Base-by-base conservation (phyloP, 37 sponge, comb jelly and placozoan species). In the Cliona cf. orientalis region DNA sequence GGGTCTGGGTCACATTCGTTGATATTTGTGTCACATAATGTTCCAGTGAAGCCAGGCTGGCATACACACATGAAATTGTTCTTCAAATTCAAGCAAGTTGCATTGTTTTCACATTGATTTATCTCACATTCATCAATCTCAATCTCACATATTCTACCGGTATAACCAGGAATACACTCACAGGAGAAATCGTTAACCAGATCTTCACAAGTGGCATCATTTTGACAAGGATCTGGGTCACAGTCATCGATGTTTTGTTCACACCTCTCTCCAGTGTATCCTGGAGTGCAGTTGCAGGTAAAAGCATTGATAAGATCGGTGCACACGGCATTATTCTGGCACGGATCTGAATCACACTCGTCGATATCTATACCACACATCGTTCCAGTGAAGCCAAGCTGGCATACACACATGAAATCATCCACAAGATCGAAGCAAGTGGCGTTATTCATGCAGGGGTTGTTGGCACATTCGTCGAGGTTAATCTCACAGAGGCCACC, bases 201-300 rank as follows among this genome's bases (percentile, higher is more conserved):
- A 46, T 82, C 42, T 0, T 35, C 45, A 42, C 84, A 74, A 1
- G 17, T 28, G 7, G 72, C 76, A 35, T 44, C 81, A 44, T 90
- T 90, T 22, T 28, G 5, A 67, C 91, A 90, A 6, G 77, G 81
- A 7, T 26, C 3, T 0, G 69, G 9, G 2, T 12, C 71, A 69
- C 94, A 93, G 1, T 66, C 65, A 73, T 89, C 66, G 9, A 89
- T 63, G 35, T 78, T 23, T 3, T 11, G 32, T 26, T 69, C 85
- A 74, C 93, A 92, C 5, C 23, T 32, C 0, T 32, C 1, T 1
- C 92, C 92, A 56, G 88, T 87, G 85, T 84, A 95, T 17, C 92
- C 92, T 12, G 81, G 82, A 5, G 29, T 41, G 71, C 95, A 95
- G 44, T 72, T 23, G 59, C 95, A 95, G 37, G 61, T 66, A 55